phyloP scores from a whole-genome alignment of 2,888 invertebrate genomes.

The Andrena minutula region DNA sequence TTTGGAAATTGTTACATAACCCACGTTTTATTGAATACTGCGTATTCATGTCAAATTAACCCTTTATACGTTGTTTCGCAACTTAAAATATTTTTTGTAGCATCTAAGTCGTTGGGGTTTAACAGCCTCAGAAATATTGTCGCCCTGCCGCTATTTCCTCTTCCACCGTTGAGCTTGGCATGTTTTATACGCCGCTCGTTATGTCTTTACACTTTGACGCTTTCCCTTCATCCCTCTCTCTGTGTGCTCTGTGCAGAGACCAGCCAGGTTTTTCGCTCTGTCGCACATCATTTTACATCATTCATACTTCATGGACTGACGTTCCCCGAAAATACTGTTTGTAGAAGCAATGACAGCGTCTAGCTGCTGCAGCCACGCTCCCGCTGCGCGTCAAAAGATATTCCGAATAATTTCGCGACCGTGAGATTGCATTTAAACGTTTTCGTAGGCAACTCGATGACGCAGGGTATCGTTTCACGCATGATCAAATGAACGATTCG shows the following conservation, averaged over 20 bases:
- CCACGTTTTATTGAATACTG: neutral
- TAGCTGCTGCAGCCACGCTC: neutral
- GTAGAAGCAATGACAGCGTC: neutral
- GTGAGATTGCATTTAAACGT: neutral
- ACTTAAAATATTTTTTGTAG: neutral
- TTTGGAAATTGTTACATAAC: neutral
- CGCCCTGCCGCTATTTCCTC: neutral
- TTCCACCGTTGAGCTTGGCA: too few species aligned
- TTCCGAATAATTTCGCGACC: neutral
- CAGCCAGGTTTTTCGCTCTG: neutral
- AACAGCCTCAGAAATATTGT: neutral
- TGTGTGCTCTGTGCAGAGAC: too few species aligned
- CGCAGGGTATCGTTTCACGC: neutral
- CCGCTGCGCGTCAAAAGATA: neutral
- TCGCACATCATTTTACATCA: neutral
- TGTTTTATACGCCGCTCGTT: neutral
- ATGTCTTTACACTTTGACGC: conserved; percentile 18
- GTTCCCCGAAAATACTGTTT: neutral
- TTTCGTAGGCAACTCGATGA: neutral
- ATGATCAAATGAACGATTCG: neutral
- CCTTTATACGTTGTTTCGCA: too few species aligned
- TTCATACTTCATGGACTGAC: neutral
- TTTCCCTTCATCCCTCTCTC: neutral
- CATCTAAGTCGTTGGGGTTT: neutral
- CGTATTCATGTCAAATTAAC: conserved; percentile 2